Evolutionary conservation across 2,888 invertebrate species (phyloP).

Genomic region (Ceratothoa steindachneri): DNA sequence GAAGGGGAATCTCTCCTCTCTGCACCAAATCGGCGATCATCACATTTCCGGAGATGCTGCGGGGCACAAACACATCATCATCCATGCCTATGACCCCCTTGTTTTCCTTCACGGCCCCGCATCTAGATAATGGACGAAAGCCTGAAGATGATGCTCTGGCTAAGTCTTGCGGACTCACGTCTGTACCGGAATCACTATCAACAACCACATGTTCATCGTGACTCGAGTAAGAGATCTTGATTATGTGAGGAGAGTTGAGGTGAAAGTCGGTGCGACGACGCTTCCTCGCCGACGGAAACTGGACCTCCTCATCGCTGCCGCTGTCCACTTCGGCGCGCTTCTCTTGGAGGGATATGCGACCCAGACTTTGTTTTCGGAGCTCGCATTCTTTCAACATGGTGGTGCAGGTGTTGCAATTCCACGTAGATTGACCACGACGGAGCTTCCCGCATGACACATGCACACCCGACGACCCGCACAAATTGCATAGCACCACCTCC

Average conservation of each 20-base stretch:
- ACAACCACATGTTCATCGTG: background rate
- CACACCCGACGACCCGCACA: background rate
- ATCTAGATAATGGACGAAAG: background rate
- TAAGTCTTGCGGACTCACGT: background rate
- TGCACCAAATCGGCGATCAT: background rate
- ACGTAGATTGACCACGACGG: background rate
- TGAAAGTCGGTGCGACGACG: background rate
- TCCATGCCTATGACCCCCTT: background rate
- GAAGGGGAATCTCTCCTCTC: background rate
- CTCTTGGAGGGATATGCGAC: too few relatives aligned
- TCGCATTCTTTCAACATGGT: background rate
- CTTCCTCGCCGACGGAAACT: background rate
- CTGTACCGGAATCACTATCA: background rate
- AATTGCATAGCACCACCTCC: background rate
- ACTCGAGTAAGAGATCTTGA: background rate
- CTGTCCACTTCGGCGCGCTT: background rate
- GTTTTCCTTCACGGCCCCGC: background rate
- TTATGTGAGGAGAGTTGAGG: background rate
- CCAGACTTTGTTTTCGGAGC: background rate
- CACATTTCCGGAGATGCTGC: background rate
- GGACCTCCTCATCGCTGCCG: background rate
- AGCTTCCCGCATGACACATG: background rate
- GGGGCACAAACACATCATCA: background rate
- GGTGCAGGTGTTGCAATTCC: background rate
- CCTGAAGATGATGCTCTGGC: background rate